Conservation (phyloP, 2,113 vertebrate species). For the Callipepla californica region DNA sequence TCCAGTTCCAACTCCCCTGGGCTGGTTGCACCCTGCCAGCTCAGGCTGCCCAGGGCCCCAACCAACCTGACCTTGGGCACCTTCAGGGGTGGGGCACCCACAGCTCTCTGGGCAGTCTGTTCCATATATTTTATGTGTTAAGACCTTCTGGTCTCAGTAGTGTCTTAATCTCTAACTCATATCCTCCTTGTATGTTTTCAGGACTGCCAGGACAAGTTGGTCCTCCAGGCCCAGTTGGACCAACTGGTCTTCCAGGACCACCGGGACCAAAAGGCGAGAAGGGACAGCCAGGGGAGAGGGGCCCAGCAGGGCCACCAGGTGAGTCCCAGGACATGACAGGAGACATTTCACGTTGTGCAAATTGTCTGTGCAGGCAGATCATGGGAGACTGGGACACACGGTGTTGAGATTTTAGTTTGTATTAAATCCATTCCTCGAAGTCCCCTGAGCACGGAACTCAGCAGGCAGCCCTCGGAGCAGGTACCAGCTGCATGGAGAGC, state of each 20-base stretch:
- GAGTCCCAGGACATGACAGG: not conserved
- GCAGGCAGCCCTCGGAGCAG: not conserved
- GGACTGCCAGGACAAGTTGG: conserved; percentile 79
- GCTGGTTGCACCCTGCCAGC: too few relatives aligned
- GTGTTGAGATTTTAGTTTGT: not conserved
- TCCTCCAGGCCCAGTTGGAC: conserved; percentile 75
- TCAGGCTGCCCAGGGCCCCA: too few relatives aligned
- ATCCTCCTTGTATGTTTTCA: conserved; percentile 40
- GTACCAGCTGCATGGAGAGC: not conserved
- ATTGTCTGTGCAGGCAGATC: not conserved
- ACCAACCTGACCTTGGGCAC: too few relatives aligned
- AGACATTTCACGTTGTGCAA: not conserved
- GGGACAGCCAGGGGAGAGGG: conserved; percentile 80
- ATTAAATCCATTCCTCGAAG: not conserved
- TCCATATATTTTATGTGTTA: not conserved
- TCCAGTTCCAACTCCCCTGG: too few relatives aligned
- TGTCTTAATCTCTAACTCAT: not conserved
- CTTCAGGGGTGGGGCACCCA: too few relatives aligned
- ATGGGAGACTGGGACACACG: not conserved
- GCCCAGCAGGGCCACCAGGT: conserved; percentile 84
- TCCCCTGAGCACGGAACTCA: not conserved
- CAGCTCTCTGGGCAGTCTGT: too few relatives aligned
- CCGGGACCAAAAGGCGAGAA: conserved; percentile 82
- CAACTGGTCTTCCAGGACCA: conserved; percentile 75
- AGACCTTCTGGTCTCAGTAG: not conserved